Conservation (phyloP, 2,113 vertebrate genomes). For the Telmatochromis bifrenatus region DNA sequence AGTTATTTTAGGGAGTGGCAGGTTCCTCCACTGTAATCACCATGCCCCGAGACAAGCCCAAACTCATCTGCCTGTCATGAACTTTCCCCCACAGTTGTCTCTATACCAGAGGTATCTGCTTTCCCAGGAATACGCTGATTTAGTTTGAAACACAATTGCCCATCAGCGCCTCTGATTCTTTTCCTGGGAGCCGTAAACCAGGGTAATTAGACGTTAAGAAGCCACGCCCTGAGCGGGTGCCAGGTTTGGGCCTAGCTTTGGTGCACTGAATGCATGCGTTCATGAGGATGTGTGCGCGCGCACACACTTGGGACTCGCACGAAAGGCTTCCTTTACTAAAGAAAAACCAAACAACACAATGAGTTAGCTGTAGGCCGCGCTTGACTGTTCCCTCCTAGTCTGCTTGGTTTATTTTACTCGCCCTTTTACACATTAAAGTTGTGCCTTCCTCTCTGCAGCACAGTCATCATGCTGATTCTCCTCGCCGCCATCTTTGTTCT, state of each 20-base stretch:
- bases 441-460: conserved; percentile 5
- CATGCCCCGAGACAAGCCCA: conserved; percentile 37
- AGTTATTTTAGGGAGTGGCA: conserved; percentile 69
- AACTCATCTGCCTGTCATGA: conserved; percentile 41
- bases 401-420: not conserved
- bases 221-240: conserved; percentile 45
- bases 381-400: not conserved
- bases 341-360: not conserved
- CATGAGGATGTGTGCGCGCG: not conserved
- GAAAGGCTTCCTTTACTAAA: not conserved
- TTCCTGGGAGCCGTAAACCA: not conserved
- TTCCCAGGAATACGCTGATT: not conserved
- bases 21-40: not conserved
- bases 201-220: conserved; percentile 35
- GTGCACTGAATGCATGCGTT: not conserved
- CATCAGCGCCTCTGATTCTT: not conserved
- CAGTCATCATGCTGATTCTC: conserved; percentile 67
- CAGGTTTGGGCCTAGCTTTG: not conserved
- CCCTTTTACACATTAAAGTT: not conserved
- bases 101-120: not conserved
- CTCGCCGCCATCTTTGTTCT: conserved; percentile 63
- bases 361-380: not conserved
- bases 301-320: not conserved
- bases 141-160: not conserved
- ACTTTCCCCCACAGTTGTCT: not conserved